These are phyloP conservation scores for Drosophila gaucha DNA, from an alignment of 2,888 invertebrate genomes.

Conservation along the genomic window DNA sequence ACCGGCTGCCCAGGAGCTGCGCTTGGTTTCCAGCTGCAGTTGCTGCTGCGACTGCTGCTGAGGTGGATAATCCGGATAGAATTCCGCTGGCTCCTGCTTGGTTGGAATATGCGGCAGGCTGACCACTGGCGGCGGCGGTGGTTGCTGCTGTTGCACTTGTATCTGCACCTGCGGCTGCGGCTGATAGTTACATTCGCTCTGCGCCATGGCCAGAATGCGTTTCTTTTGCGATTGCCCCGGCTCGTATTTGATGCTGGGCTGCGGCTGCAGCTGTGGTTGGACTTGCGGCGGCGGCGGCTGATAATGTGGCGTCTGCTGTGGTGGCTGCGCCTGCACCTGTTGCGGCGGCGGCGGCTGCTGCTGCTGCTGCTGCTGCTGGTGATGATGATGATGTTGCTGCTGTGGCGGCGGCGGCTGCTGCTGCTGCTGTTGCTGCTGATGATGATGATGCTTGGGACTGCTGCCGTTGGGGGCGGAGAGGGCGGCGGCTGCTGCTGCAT, in stretches of 20 bases:
- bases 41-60: constrained; percentile 55
- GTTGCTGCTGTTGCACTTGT: constrained; percentile 43
- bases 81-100: constrained; percentile 84
- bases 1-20: constrained; percentile 85
- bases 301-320: constrained; percentile 46
- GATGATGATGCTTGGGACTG: constrained; percentile 75
- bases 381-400: constrained; percentile 21
- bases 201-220: constrained; percentile 93
- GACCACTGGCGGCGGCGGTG: constrained; percentile 42
- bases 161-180: constrained; percentile 80
- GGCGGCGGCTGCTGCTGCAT: constrained; percentile 65
- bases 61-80: constrained; percentile 82
- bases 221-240: constrained; percentile 94
- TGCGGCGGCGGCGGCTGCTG: constrained; percentile 55
- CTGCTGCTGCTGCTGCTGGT: constrained; percentile 64
- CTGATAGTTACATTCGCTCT: constrained; percentile 89
- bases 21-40: constrained; percentile 80
- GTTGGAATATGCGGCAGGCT: constrained; percentile 84
- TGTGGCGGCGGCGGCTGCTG: constrained; percentile 43
- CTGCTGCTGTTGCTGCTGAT: constrained; percentile 73
- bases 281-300: constrained; percentile 49
- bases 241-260: constrained; percentile 83
- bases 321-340: constrained; percentile 59
- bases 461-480: constrained; percentile 39
- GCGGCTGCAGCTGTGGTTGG: constrained; percentile 67